Evolutionary conservation across 2,113 vertebrate species (phyloP).

Genomic region (Embiotoca jacksoni): DNA sequence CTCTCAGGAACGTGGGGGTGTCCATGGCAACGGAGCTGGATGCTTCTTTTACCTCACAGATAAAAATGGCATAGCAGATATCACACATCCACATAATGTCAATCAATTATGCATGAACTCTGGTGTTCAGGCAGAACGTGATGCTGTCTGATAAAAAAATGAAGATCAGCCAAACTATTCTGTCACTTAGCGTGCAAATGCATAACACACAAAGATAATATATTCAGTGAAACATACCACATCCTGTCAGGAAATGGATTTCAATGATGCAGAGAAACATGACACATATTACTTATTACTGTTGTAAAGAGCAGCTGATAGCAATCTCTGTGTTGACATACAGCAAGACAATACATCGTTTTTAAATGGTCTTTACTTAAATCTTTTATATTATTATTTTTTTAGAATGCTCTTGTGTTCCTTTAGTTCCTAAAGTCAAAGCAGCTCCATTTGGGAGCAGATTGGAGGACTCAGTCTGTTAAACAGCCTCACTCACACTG

Average conservation of each 20-base stretch:
- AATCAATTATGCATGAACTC: slow-evolving; percentile 40
- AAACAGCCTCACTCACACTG: slow-evolving; percentile 20
- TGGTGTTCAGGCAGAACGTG: slow-evolving; percentile 6
- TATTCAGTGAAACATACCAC: neutral
- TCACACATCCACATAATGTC: slow-evolving; percentile 17
- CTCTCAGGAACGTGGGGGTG: slow-evolving; percentile 24
- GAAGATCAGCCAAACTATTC: neutral
- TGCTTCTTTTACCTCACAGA: slow-evolving; percentile 39
- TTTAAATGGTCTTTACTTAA: slow-evolving; percentile 1
- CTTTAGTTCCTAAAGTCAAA: slow-evolving; percentile 9
- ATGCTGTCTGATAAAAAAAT: slow-evolving; percentile 17
- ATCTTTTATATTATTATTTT: slow-evolving; percentile 29
- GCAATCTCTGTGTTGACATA: neutral
- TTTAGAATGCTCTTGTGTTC: neutral
- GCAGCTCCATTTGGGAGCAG: slow-evolving; percentile 31
- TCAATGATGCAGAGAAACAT: slow-evolving; percentile 1
- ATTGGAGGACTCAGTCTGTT: slow-evolving; percentile 34
- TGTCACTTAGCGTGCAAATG: neutral
- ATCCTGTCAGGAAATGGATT: slow-evolving; percentile 7
- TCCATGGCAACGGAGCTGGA: slow-evolving; percentile 55
- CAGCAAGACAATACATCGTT: neutral
- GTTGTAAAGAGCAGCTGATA: neutral
- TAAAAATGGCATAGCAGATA: slow-evolving; percentile 41
- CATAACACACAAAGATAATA: neutral
- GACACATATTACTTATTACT: neutral